These are phyloP conservation scores for Drosophila busckii DNA, from an alignment of 1,140 invertebrate genomes.

Conservation along the genomic window DNA sequence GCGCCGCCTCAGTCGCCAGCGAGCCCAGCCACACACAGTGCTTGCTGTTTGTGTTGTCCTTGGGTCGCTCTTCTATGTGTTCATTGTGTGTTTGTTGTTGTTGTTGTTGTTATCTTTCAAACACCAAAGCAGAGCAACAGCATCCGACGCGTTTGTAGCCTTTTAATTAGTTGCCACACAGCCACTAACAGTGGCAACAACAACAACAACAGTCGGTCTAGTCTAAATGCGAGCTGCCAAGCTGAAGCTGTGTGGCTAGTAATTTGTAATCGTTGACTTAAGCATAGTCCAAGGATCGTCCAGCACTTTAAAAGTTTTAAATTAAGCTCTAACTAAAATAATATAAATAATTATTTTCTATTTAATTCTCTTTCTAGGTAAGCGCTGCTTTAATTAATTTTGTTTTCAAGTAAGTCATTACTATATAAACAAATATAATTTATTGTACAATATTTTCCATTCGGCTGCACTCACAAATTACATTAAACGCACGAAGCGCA, in stretches of 20 bases:
- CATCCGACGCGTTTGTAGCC: slow-evolving; percentile 49
- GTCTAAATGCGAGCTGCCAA: not conserved
- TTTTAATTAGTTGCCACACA: slow-evolving; percentile 64
- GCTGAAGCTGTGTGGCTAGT: slow-evolving; percentile 11
- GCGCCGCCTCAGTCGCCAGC: slow-evolving; percentile 33
- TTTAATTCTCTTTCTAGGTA: no score
- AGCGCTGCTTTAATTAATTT: no score
- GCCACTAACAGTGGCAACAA: slow-evolving; percentile 18
- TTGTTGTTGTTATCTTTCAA: slow-evolving; percentile 39
- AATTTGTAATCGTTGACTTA: slow-evolving; percentile 45
- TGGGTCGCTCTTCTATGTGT: not conserved
- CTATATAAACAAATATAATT: no score
- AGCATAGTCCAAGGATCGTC: slow-evolving; percentile 27
- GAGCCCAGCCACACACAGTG: no score
- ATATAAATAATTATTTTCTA: no score
- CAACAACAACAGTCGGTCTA: not conserved
- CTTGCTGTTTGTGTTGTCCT: slow-evolving; percentile 31
- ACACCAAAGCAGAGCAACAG: slow-evolving; percentile 29
- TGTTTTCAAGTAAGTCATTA: no score
- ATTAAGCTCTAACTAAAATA: no score
- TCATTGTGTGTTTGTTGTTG: slow-evolving; percentile 12
- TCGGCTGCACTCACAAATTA: no score
- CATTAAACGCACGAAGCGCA: no score
- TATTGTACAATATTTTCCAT: no score
- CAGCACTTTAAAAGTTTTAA: no score